Evolutionary conservation across 2,797 vertebrate genomes (phyloP).

Genomic region (Dromococcyx pavoninus): DNA sequence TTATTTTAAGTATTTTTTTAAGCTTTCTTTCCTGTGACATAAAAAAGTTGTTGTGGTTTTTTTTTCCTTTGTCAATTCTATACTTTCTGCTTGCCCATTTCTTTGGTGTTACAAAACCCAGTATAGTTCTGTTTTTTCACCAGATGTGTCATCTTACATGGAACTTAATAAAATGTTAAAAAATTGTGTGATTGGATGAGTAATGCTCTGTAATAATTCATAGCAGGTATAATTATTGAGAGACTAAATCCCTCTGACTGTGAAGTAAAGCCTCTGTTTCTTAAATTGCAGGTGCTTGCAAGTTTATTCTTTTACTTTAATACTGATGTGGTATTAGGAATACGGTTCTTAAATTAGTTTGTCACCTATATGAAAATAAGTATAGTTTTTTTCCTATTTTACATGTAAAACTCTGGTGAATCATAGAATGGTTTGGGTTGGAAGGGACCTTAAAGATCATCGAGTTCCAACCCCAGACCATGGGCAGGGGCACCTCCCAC

Average conservation of each 20-base stretch:
- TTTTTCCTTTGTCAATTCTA: not conserved
- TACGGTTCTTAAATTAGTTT: not conserved
- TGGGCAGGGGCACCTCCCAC: too few relatives aligned
- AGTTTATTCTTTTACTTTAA: not conserved
- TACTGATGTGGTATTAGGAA: not conserved
- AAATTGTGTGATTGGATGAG: not conserved
- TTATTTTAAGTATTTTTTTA: not conserved
- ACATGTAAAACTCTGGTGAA: not conserved
- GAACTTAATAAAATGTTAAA: not conserved
- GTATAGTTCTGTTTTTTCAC: not conserved
- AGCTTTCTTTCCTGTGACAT: not conserved
- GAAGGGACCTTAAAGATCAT: too few relatives aligned
- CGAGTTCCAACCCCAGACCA: too few relatives aligned
- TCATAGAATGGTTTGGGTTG: too few relatives aligned
- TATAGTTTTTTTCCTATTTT: not conserved
- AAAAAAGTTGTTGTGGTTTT: not conserved
- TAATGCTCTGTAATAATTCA: not conserved
- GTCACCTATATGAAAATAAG: not conserved
- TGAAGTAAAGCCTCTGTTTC: not conserved
- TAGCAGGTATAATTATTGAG: not conserved
- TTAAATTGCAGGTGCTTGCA: not conserved
- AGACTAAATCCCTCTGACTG: not conserved
- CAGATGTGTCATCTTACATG: not conserved
- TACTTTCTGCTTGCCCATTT: not conserved
- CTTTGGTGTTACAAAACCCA: not conserved